These are phyloP conservation scores for Capromys pilorides DNA, from an alignment of 2,797 vertebrate genomes.

Conservation along the genomic window DNA sequence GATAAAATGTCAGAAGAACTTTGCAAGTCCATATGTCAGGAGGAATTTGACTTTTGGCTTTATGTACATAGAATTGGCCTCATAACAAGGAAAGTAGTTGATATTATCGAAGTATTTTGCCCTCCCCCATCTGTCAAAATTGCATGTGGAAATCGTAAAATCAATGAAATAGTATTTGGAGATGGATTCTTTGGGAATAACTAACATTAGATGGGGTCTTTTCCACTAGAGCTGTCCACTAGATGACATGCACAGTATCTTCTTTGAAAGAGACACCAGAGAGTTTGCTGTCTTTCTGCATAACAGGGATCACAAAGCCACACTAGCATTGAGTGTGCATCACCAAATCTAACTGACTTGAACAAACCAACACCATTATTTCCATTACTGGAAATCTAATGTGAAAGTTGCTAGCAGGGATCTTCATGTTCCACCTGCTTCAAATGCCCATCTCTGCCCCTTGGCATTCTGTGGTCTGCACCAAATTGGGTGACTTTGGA, in stretches of 20 bases:
- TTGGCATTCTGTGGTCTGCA: background rate
- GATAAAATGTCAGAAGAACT: constrained; percentile 50
- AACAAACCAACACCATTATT: background rate
- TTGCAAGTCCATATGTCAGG: background rate
- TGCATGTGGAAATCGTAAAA: background rate
- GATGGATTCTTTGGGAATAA: too few relatives aligned
- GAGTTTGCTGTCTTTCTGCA: background rate
- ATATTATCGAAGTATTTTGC: background rate
- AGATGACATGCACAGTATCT: rapidly evolving
- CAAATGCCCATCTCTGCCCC: background rate
- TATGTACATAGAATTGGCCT: background rate
- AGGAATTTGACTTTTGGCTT: constrained; percentile 36
- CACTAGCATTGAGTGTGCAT: background rate
- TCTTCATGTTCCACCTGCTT: background rate
- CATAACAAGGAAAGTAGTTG: background rate
- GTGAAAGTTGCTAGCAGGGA: background rate
- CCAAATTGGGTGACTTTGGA: background rate
- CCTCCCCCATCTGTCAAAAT: background rate
- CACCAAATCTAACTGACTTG: background rate
- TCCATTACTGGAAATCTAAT: background rate
- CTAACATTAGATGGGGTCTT: background rate
- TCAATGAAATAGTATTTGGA: background rate
- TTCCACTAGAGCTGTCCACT: rapidly evolving
- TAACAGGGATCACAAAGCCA: background rate
- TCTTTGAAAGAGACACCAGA: background rate